These are phyloP conservation scores for Dysdera silvatica DNA, from an alignment of 1,140 invertebrate species.

Conservation along the genomic window DNA sequence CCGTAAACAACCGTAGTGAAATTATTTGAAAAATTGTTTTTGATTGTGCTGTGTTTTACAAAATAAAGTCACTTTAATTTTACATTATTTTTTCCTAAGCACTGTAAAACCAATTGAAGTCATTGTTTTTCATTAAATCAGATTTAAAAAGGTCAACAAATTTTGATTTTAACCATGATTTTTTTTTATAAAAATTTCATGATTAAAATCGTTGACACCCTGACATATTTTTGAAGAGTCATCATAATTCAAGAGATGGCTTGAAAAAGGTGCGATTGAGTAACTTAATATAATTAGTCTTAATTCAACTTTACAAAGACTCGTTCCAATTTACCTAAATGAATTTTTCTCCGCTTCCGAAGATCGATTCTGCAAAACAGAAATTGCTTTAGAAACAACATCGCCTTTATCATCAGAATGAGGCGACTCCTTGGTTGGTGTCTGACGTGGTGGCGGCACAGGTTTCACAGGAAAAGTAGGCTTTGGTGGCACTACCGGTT, in stretches of 20 bases:
- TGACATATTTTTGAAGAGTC: no score
- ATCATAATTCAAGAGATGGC: background rate
- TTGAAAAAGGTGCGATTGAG: background rate
- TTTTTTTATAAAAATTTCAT: no score
- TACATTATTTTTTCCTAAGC: no score
- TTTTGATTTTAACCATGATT: no score
- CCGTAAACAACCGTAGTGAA: no score
- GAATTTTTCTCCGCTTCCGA: slow-evolving; percentile 17
- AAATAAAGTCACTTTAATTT: no score
- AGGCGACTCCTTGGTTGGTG: background rate
- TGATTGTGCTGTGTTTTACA: no score
- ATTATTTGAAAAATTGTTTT: no score
- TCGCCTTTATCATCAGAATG: background rate
- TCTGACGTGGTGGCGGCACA: slow-evolving; percentile 8
- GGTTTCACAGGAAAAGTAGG: slow-evolving; percentile 32
- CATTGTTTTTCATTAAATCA: no score
- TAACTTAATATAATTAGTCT: background rate
- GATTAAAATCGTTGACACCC: no score
- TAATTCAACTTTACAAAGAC: background rate
- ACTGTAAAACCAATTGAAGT: no score
- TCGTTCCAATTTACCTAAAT: slow-evolving; percentile 18
- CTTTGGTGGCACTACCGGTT: slow-evolving; percentile 31
- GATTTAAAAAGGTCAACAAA: no score
- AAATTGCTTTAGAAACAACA: slow-evolving; percentile 9
- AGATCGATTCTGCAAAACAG: slow-evolving; percentile 19